A percentile compares a stretch with the other conserved stretches of the same genome.
These are phyloP conservation scores for Chorisops tibialis DNA, from an alignment of 2,888 invertebrate species.

Conservation along the genomic window DNA sequence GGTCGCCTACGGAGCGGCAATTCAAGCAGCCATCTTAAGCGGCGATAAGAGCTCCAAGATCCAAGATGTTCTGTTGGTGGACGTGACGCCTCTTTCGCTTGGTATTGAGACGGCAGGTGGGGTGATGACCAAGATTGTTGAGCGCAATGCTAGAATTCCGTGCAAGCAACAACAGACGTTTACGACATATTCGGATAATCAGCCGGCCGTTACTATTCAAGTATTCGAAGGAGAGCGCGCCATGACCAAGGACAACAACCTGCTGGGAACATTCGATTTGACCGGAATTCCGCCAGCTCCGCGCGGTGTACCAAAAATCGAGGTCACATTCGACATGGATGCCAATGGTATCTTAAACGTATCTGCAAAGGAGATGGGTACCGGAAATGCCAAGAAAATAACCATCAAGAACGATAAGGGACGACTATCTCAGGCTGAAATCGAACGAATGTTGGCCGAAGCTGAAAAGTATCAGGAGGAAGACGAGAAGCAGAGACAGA, in stretches of 20 bases:
- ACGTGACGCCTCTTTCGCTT: constrained; percentile 62
- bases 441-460: constrained; percentile 69
- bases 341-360: constrained; percentile 91
- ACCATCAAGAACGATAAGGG: constrained; percentile 77
- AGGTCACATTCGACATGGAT: constrained; percentile 52
- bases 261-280: constrained; percentile 89
- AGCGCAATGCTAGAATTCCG: constrained; percentile 64
- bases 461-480: constrained; percentile 68
- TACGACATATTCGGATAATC: constrained; percentile 74
- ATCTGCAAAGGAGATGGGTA: constrained; percentile 64
- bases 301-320: constrained; percentile 78
- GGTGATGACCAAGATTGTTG: constrained; percentile 68
- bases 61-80: constrained; percentile 64
- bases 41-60: constrained; percentile 65
- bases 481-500: constrained; percentile 64
- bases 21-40: constrained; percentile 64
- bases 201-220: constrained; percentile 66
- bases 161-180: constrained; percentile 66
- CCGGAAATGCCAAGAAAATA: constrained; percentile 65
- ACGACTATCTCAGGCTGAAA: constrained; percentile 71
- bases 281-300: constrained; percentile 89
- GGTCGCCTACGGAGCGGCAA: constrained; percentile 68
- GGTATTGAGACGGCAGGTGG: constrained; percentile 72
- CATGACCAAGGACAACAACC: constrained; percentile 88
- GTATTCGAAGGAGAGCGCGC: constrained; percentile 72